phyloP scores from a whole-genome alignment of 35 echinoderm and acorn worm species.

The Lytechinus variegatus region DNA sequence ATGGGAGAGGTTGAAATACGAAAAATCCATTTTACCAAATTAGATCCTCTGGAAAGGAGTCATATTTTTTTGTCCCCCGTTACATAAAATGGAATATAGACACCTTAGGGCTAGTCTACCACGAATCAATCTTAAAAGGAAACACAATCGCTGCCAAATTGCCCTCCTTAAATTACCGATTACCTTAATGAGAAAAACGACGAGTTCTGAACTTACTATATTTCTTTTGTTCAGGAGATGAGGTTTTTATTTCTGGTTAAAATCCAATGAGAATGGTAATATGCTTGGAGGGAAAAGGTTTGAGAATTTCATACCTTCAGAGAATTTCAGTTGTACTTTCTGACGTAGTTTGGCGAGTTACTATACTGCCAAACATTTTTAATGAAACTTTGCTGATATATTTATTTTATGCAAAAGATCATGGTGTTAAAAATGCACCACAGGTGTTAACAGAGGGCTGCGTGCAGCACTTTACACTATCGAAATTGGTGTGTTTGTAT shows the following conservation, averaged over 20 bases:
- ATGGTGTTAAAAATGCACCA: too few species aligned
- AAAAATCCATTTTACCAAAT: background rate
- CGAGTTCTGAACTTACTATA: background rate
- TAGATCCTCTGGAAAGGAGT: background rate
- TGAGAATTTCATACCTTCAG: background rate
- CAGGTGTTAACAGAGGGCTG: too few species aligned
- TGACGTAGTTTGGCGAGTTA: too few species aligned
- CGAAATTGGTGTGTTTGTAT: too few species aligned
- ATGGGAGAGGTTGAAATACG: background rate
- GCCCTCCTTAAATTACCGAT: conserved; percentile 1
- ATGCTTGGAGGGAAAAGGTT: background rate
- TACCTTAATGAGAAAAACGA: background rate
- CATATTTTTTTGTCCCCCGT: background rate
- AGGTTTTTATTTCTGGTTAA: background rate
- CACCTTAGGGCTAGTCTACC: background rate
- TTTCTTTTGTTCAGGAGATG: background rate
- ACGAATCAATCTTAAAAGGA: background rate
- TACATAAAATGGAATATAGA: background rate
- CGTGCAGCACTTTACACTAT: too few species aligned
- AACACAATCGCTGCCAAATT: background rate
- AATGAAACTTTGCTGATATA: too few species aligned
- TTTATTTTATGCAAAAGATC: too few species aligned
- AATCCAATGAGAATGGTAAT: background rate
- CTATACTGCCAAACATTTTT: too few species aligned
- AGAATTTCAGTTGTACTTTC: too few species aligned